Conservation (phyloP, 2,888 invertebrate genomes). For the Thumatha senex region DNA sequence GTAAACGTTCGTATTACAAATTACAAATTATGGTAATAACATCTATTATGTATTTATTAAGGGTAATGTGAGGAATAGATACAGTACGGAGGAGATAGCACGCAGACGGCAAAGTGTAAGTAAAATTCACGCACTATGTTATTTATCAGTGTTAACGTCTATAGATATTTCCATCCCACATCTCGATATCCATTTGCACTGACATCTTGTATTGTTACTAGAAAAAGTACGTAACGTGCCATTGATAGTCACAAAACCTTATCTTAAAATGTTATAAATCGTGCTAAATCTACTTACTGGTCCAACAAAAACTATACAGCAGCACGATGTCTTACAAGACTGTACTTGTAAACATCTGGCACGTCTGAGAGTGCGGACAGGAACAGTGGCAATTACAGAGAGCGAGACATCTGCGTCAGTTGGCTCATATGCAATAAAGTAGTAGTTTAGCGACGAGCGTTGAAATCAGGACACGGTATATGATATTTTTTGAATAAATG, state of each 20-base stretch:
- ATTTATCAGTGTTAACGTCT: no score
- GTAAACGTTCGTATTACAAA: no score
- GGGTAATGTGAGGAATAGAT: no score
- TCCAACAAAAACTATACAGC: conserved; percentile 31
- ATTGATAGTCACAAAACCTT: background rate
- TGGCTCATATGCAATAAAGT: conserved; percentile 74
- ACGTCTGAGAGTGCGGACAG: conserved; percentile 60
- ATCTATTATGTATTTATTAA: no score
- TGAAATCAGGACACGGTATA: conserved; percentile 31
- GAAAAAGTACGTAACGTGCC: no score
- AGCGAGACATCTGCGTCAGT: conserved; percentile 61
- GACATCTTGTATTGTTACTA: no score
- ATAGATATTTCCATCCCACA: no score
- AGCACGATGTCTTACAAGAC: conserved; percentile 50
- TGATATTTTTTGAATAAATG: background rate
- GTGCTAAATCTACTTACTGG: conserved; percentile 21
- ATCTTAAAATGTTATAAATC: background rate
- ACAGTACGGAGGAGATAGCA: no score
- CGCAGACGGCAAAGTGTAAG: no score
- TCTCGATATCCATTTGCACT: no score
- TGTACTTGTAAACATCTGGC: conserved; percentile 73
- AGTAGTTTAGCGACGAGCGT: conserved; percentile 33
- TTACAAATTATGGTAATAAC: no score
- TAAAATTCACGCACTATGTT: no score
- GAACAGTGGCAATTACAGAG: conserved; percentile 71